Percentiles rank a stretch among this genome's conserved stretches.
phyloP scores from a whole-genome alignment of 2,888 invertebrate species.

The Diarsia mendica region DNA sequence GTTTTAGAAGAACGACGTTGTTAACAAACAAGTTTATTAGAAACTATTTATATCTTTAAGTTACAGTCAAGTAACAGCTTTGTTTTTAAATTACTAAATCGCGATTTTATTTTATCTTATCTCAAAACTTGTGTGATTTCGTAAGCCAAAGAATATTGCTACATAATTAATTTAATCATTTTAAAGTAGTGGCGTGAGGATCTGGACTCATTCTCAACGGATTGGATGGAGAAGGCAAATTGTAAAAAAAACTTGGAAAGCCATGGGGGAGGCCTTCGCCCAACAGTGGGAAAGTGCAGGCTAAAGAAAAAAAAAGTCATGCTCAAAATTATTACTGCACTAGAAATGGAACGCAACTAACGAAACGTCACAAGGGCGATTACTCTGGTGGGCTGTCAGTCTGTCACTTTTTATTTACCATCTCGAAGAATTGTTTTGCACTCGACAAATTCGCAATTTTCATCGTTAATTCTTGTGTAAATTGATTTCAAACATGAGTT shows the following conservation, averaged over 20 bases:
- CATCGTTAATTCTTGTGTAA: slow-evolving; percentile 32
- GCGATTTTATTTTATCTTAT: background rate
- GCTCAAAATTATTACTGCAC: slow-evolving; percentile 11
- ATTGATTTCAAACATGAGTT: slow-evolving; percentile 85
- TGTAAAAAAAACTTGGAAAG: too few species aligned
- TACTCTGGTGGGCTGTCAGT: slow-evolving; percentile 42
- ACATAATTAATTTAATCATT: background rate
- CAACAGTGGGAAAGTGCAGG: too few species aligned
- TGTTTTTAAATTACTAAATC: background rate
- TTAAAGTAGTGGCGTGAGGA: too few species aligned
- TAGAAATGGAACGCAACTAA: slow-evolving; percentile 22
- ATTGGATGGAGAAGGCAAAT: too few species aligned
- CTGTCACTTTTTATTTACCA: slow-evolving; percentile 58
- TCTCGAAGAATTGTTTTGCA: slow-evolving; percentile 53
- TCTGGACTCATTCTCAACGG: too few species aligned
- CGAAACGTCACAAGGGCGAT: slow-evolving; percentile 34
- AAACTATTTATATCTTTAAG: background rate
- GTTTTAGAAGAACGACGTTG: too few species aligned
- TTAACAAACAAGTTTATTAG: background rate
- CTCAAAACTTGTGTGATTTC: background rate
- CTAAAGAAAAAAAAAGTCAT: background rate
- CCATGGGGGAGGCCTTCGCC: too few species aligned
- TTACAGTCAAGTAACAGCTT: background rate
- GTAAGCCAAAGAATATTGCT: background rate
- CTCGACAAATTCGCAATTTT: slow-evolving; percentile 43